Conservation (phyloP, 1,140 invertebrate genomes). For the Kradibia gibbosae region DNA sequence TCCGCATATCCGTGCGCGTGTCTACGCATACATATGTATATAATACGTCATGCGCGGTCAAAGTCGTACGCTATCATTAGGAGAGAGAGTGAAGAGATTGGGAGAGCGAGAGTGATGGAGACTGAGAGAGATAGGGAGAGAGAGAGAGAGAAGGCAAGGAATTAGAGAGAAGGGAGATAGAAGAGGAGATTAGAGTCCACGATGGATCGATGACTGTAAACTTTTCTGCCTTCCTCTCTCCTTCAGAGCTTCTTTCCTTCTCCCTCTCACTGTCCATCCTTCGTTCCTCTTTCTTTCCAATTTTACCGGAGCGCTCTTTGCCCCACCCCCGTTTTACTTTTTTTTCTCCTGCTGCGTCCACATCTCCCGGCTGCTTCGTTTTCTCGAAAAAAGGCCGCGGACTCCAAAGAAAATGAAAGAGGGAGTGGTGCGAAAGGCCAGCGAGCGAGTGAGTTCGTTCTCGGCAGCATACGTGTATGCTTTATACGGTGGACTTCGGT, state of each 20-base stretch:
- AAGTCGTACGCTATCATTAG: conserved; percentile 66
- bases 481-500: conserved; percentile 50
- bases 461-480: neutral
- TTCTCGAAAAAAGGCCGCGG: conserved; percentile 43
- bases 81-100: neutral
- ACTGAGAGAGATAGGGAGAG: conserved; percentile 50
- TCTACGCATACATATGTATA: neutral
- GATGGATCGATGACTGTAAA: conserved; percentile 53
- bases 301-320: neutral
- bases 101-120: conserved; percentile 37
- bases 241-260: neutral
- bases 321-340: conserved; percentile 1
- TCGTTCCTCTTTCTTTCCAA: conserved; percentile 4
- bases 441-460: neutral
- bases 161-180: conserved; percentile 57
- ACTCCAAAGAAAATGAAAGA: conserved; percentile 48
- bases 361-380: conserved; percentile 12
- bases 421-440: conserved; percentile 16
- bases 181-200: conserved; percentile 54
- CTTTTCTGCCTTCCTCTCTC: conserved; percentile 36
- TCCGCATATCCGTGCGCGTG: too few species aligned
- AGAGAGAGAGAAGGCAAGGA: conserved; percentile 57
- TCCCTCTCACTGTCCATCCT: too few species aligned
- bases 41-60: conserved; percentile 10
- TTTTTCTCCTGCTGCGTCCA: conserved; percentile 34